These are phyloP conservation scores for Agapornis canus DNA, from an alignment of 2,797 vertebrate genomes.

Conservation along the genomic window DNA sequence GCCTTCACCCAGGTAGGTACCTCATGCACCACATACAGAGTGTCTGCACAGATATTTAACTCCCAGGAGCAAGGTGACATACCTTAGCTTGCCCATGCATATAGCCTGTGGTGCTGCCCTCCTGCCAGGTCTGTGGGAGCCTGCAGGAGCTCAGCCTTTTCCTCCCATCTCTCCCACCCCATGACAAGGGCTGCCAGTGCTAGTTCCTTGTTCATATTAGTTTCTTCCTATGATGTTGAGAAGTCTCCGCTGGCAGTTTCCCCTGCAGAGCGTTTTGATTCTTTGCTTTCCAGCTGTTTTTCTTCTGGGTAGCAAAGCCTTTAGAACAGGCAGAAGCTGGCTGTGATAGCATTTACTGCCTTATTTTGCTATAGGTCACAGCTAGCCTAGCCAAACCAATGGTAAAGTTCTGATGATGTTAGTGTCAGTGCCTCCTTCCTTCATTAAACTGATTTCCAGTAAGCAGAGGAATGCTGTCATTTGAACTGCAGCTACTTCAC, in stretches of 20 bases:
- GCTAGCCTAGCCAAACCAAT: not conserved
- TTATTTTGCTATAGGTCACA: not conserved
- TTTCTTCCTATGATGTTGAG: not conserved
- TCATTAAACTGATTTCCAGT: not conserved
- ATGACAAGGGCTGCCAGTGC: not conserved
- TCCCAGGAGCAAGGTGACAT: not conserved
- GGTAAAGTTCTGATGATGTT: not conserved
- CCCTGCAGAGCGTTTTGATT: not conserved
- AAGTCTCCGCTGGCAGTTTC: not conserved
- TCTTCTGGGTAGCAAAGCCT: not conserved
- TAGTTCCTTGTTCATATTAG: not conserved
- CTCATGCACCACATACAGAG: rapidly evolving
- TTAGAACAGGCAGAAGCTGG: not conserved
- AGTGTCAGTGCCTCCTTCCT: not conserved
- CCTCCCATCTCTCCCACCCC: not conserved
- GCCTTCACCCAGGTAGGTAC: constrained; percentile 73
- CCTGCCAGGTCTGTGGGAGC: not conserved
- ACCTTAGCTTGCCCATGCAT: rapidly evolving
- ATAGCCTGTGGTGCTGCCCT: rapidly evolving
- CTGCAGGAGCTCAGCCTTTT: not conserved
- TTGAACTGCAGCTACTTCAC: not conserved
- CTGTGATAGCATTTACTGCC: not conserved
- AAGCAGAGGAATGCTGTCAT: not conserved
- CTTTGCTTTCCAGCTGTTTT: not conserved
- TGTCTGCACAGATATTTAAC: not conserved